These are phyloP conservation scores for Diplodus puntazzo DNA, from an alignment of 2,797 vertebrate genomes.

Conservation along the genomic window DNA sequence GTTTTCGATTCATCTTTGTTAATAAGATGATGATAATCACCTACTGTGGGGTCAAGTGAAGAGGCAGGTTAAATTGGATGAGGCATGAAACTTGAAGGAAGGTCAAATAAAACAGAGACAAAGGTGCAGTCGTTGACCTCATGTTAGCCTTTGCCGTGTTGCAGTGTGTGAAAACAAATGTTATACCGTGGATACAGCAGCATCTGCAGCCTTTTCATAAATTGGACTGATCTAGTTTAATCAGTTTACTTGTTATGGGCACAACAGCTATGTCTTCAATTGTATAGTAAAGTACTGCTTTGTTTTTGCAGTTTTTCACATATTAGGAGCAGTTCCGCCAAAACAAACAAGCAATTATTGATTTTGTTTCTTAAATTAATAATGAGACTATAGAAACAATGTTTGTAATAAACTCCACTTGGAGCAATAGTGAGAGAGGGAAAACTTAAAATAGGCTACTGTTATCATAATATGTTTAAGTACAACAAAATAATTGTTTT, in stretches of 20 bases:
- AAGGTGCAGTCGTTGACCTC: neutral
- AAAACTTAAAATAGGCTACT: neutral
- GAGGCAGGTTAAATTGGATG: neutral
- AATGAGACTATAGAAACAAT: neutral
- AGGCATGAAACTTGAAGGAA: neutral
- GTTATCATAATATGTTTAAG: neutral
- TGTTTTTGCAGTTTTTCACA: neutral
- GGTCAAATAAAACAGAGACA: neutral
- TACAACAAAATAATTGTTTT: neutral
- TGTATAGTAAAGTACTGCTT: neutral
- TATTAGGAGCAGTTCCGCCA: neutral
- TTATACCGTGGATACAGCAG: neutral
- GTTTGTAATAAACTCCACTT: neutral
- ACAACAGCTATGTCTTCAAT: neutral
- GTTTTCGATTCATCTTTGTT: too few species aligned
- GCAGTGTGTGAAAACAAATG: neutral
- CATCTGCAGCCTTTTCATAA: neutral
- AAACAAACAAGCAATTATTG: neutral
- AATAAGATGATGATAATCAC: too few species aligned
- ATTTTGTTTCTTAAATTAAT: neutral
- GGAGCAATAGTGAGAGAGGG: neutral
- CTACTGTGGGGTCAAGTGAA: too few species aligned
- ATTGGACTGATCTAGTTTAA: neutral
- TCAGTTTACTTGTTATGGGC: neutral
- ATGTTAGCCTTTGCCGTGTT: too few species aligned